Base-by-base conservation (phyloP, 2,797 vertebrate genomes). In the Discoglossus pictus region DNA sequence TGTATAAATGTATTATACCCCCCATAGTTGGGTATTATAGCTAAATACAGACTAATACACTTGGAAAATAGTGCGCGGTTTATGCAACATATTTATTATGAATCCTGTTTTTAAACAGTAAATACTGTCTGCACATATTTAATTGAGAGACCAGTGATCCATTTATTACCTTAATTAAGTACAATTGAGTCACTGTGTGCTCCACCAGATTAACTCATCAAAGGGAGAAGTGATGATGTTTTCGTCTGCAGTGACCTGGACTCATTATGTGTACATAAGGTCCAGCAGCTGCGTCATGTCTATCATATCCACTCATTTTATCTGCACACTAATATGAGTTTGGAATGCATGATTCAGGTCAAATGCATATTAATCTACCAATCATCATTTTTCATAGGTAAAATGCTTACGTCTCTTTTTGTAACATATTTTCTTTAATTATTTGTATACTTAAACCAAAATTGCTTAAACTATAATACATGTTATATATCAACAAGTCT, bases 141-240 rank as follows among this genome's bases (percentile, higher is more conserved):
- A 43, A 46, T 27, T 67, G 15, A 44, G 31, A 52, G 44, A 42
- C 9, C 55, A 60, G 17, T 36, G 38, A 61, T 68, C 55, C 55
- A 43, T 68, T 60, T 25, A 53, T n/a, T 68, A 7, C n/a, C 40
- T 40, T 47, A 35, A 54, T 61, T 47, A 54, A 18, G 20, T 12
- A 23, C 16, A 25, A 23, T 21, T 50, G 43, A 50, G 56, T 58
- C 40, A 24, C 5, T 11, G 10, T 43, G 46, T 20, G 2, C 31
- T 16, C 55, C 20, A 25, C 25, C 46, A 48, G 21, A 54, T 36
- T 54, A 54, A 52, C 21, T 54, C 34, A 7, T 54, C 5, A 39
- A 52, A 15, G n/a, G 17, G 8, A 17, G 8, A 27, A 16, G 7
- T 27, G 48, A n/a, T n/a, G n/a, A n/a, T n/a, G n/a, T n/a, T n/a